Evolutionary conservation across 2,797 vertebrate genomes (phyloP).

Genomic region (Pseudocheirus occidentalis): DNA sequence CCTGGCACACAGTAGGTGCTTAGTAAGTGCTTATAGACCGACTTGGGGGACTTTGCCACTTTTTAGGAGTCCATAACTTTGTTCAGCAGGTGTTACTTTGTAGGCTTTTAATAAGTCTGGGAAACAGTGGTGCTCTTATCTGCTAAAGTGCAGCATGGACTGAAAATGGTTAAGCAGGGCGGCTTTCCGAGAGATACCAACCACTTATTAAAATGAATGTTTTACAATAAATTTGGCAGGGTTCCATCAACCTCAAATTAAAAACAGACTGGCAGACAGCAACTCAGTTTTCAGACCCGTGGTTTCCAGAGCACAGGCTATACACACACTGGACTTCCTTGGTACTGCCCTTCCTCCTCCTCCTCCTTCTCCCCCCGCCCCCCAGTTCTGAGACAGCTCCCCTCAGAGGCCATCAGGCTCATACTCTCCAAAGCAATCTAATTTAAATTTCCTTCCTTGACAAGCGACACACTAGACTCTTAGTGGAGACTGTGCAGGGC

Average conservation of each 20-base stretch:
- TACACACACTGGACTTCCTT: neutral
- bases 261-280: slow-evolving; percentile 74
- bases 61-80: accelerated
- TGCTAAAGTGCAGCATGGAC: neutral
- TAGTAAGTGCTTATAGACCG: neutral
- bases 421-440: neutral
- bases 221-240: slow-evolving; percentile 80
- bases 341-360: neutral
- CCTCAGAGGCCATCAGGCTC: neutral
- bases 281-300: slow-evolving; percentile 61
- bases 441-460: neutral
- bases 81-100: neutral
- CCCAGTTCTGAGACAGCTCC: neutral
- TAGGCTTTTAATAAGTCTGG: neutral
- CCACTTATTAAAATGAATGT: slow-evolving; percentile 81
- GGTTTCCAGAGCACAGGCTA: slow-evolving; percentile 32
- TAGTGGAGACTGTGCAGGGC: neutral
- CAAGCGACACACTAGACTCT: neutral
- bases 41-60: neutral
- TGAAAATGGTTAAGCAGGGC: slow-evolving; percentile 74
- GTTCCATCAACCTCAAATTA: slow-evolving; percentile 81
- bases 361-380: too few species aligned
- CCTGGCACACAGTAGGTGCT: neutral
- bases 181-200: slow-evolving; percentile 62
- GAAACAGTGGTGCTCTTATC: neutral